A percentile compares a stretch with the other conserved stretches of the same genome.
Conservation (phyloP, 2,113 vertebrate genomes). For the Cochlearius cochlearius region DNA sequence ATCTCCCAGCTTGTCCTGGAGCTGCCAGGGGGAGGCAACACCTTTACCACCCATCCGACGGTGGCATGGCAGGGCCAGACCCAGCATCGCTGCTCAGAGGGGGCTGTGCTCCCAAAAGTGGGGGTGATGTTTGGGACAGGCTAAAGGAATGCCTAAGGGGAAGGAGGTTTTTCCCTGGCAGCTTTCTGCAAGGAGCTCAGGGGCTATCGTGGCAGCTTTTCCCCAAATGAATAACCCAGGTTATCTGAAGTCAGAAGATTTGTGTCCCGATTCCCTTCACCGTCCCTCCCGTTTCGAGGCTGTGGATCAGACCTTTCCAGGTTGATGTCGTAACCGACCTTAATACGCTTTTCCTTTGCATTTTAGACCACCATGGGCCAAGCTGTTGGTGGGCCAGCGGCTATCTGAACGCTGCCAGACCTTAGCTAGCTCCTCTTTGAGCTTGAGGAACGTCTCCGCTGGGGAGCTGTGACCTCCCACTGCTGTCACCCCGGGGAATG, state of each 20-base stretch:
- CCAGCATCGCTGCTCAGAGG: rapidly evolving
- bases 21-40: neutral
- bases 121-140: neutral
- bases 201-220: neutral
- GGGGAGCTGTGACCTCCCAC: neutral
- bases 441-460: neutral
- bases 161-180: neutral
- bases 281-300: neutral
- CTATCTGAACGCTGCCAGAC: neutral
- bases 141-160: neutral
- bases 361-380: neutral
- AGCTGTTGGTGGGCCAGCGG: neutral
- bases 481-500: neutral
- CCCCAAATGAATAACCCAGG: neutral
- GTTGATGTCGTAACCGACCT: neutral
- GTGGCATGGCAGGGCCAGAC: rapidly evolving
- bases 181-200: neutral
- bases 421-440: neutral
- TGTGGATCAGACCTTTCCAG: neutral
- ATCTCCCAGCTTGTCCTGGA: neutral
- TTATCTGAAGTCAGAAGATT: neutral
- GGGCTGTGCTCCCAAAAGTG: rapidly evolving
- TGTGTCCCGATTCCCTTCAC: rapidly evolving
- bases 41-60: neutral
- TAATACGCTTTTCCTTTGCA: neutral